Evolutionary conservation across 2,888 invertebrate genomes (phyloP), one percentile per base, ranked within the genome.

Genomic region (Agrotis clavis): DNA sequence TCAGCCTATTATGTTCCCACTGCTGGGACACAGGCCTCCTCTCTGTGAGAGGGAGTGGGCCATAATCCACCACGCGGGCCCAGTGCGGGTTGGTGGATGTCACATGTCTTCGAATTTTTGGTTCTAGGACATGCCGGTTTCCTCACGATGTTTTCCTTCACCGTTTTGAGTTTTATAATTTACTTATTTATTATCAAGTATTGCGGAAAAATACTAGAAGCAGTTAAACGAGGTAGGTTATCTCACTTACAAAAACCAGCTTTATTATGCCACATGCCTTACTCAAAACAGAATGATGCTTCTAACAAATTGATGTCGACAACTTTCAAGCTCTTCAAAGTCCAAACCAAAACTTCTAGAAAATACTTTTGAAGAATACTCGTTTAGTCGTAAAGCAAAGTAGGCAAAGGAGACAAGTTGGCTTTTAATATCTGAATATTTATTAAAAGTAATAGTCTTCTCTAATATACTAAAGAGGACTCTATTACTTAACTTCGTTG

Each of bases 291-390:
- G 67, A n/a, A n/a, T n/a, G n/a, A 82, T 79, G 64, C 73, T 76
- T 65, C 69, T 18, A 21, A 67, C 71, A 83, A 86, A 83, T 83
- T 79, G 79, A 81, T 76, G 79, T 77, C 60, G 61, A 56, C 56
- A 79, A 80, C 65, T 83, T 85, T 69, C 59, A 53, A 74, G 79
- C 73, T 71, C 61, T 76, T 69, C 63, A 67, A 78, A 66, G 48
- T 65, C 56, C 50, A 72, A 76, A 77, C 73, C 74, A 66, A 74
- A 74, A 66, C 3, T 50, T 67, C 11, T 48, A 13, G 7, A 62
- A 71, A 77, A 65, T 11, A 65, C 65, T 79, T 73, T 67, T 45
- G 51, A 62, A 62, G 69, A 48, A 66, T 63, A 70, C 56, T 61
- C 60, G 65, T 69, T 63, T 54, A 61, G 30, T 62, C 47, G 61